phyloP scores from a whole-genome alignment of 2,888 invertebrate genomes.

The Arctia plantaginis region DNA sequence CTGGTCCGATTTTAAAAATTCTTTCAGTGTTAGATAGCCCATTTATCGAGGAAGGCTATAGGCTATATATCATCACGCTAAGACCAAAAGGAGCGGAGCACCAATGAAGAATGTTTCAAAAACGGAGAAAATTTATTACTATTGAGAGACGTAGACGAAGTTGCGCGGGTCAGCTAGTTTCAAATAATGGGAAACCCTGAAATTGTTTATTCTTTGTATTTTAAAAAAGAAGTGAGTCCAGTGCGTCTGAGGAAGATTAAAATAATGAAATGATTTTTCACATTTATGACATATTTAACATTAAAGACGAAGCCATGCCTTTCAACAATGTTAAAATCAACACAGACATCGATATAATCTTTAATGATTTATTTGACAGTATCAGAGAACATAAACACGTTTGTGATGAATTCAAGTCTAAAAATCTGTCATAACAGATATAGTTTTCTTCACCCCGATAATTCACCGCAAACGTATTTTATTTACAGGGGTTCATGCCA shows the following conservation, averaged over 20 bases:
- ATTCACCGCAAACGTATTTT: slow-evolving; percentile 11
- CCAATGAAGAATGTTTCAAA: too few relatives aligned
- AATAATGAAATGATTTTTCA: not conserved
- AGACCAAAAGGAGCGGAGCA: too few relatives aligned
- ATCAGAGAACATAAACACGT: slow-evolving; percentile 4
- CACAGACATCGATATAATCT: not conserved
- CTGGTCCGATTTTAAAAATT: too few relatives aligned
- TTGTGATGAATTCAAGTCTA: not conserved
- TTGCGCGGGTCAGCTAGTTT: too few relatives aligned
- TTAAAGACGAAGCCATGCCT: slow-evolving; percentile 18
- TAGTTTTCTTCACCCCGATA: not conserved
- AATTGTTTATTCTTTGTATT: not conserved
- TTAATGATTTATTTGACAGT: not conserved
- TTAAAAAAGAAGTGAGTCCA: not conserved
- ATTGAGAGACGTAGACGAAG: too few relatives aligned
- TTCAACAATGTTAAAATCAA: slow-evolving; percentile 1
- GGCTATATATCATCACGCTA: too few relatives aligned
- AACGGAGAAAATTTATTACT: too few relatives aligned
- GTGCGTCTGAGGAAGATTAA: not conserved
- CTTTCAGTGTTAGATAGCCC: too few relatives aligned
- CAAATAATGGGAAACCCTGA: not conserved
- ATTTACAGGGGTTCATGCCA: not conserved
- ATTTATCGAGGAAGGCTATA: too few relatives aligned
- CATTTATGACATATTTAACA: not conserved
- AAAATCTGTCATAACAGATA: not conserved